A percentile compares a stretch with the other conserved stretches of the same genome.
Evolutionary conservation across 2,888 invertebrate genomes (phyloP).

Genomic region (Bombyx huttoni): DNA sequence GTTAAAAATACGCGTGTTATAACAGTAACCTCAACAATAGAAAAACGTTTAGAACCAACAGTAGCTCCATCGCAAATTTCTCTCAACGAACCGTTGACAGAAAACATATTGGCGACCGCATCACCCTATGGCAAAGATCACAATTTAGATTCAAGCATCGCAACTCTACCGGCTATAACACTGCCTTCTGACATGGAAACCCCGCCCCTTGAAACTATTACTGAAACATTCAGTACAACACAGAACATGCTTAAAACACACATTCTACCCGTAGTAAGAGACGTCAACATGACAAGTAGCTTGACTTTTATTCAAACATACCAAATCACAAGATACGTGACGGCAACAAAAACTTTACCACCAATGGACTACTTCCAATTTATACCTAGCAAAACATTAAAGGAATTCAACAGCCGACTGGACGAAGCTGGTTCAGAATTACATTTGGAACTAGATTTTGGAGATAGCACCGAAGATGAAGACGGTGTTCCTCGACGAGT

Average conservation of each 20-base stretch:
- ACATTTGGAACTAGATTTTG: conserved; percentile 88
- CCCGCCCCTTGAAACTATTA: conserved; percentile 88
- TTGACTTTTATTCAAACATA: conserved; percentile 92
- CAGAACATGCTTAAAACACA: conserved; percentile 91
- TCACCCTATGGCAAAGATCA: conserved; percentile 81
- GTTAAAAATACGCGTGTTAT: conserved; percentile 90
- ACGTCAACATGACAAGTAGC: conserved; percentile 80
- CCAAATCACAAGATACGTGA: conserved; percentile 87
- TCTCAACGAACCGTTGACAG: conserved; percentile 84
- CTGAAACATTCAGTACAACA: conserved; percentile 93
- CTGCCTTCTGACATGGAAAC: conserved; percentile 84
- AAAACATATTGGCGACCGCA: conserved; percentile 88
- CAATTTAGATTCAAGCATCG: conserved; percentile 82
- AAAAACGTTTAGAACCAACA: conserved; percentile 80
- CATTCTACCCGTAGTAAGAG: conserved; percentile 85
- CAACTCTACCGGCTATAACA: conserved; percentile 85
- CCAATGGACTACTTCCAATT: conserved; percentile 91
- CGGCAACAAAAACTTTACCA: conserved; percentile 91
- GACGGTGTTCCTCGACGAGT: conserved; percentile 59
- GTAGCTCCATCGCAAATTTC: conserved; percentile 68
- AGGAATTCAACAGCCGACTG: conserved; percentile 89
- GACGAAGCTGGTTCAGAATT: conserved; percentile 92
- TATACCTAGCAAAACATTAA: conserved; percentile 86
- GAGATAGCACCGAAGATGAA: conserved; percentile 81
- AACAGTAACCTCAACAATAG: conserved; percentile 88